phyloP scores from a whole-genome alignment of 1,140 invertebrate genomes.

The Lerema accius region DNA sequence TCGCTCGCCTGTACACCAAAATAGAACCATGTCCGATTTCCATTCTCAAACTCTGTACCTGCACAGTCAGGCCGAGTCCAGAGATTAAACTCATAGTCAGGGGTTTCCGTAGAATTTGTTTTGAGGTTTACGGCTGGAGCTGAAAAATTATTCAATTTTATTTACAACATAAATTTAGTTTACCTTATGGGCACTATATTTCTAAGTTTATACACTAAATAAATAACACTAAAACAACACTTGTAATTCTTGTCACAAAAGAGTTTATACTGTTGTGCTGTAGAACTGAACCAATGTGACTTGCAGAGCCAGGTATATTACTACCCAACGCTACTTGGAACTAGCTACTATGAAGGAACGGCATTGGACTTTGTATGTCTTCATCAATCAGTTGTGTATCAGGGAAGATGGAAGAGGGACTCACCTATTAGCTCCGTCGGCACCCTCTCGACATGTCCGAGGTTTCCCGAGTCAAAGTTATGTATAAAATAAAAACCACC shows the following conservation, averaged over 20 bases:
- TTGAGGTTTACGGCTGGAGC: slow-evolving; percentile 62
- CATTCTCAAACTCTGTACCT: slow-evolving; percentile 94
- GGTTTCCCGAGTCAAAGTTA: slow-evolving; percentile 95
- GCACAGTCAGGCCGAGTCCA: slow-evolving; percentile 96
- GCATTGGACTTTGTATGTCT: slow-evolving; percentile 6
- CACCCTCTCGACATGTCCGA: slow-evolving; percentile 89
- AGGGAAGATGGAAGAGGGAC: slow-evolving; percentile 34
- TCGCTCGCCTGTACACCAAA: slow-evolving; percentile 89
- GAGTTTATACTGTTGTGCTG: too few relatives aligned
- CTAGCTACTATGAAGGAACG: too few relatives aligned
- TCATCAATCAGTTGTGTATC: not conserved
- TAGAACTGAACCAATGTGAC: too few relatives aligned
- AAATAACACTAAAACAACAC: too few relatives aligned
- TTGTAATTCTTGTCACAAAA: too few relatives aligned
- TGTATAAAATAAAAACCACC: slow-evolving; percentile 89
- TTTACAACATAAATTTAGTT: too few relatives aligned
- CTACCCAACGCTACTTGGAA: too few relatives aligned
- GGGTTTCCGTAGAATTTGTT: slow-evolving; percentile 63
- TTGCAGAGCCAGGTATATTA: too few relatives aligned
- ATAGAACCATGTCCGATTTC: slow-evolving; percentile 96
- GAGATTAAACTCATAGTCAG: slow-evolving; percentile 93
- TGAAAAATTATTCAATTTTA: too few relatives aligned
- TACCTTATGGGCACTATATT: too few relatives aligned
- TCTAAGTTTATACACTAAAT: too few relatives aligned
- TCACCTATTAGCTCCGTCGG: slow-evolving; percentile 74